A percentile compares a stretch with the other conserved stretches of the same genome.
Conservation (phyloP, 92 coral and sea anemone genomes). For the Phenganax marumi region DNA sequence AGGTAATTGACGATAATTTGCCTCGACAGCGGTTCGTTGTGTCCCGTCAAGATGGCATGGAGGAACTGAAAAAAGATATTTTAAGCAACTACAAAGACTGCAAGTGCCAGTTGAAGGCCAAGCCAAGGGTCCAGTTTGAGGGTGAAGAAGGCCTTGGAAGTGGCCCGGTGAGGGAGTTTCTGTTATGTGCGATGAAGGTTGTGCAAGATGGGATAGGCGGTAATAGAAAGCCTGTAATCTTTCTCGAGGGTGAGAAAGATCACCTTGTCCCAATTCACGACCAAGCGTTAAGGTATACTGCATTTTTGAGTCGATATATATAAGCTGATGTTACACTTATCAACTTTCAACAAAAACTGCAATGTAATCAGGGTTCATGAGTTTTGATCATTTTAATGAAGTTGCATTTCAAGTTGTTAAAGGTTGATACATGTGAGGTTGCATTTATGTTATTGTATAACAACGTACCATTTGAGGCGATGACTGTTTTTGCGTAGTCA, state of each 20-base stretch:
- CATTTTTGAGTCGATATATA: no score
- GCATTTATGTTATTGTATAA: no score
- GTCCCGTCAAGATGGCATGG: not conserved
- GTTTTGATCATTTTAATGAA: no score
- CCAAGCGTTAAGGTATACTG: constrained; percentile 1
- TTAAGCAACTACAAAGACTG: not conserved
- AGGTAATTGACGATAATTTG: not conserved
- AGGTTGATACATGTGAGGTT: no score
- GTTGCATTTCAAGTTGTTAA: no score
- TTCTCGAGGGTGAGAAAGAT: constrained; percentile 47
- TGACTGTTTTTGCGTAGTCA: no score
- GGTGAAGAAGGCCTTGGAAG: constrained; percentile 51
- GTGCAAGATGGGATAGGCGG: constrained; percentile 48
- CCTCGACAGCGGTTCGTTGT: not conserved
- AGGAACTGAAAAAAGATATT: constrained; percentile 8
- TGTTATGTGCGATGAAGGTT: constrained; percentile 44
- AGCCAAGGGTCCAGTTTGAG: constrained; percentile 47
- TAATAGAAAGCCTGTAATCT: constrained; percentile 38
- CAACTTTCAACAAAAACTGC: no score
- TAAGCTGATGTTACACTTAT: no score
- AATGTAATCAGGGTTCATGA: no score
- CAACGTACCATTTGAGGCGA: no score
- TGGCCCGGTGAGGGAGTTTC: constrained; percentile 56
- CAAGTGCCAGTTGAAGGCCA: constrained; percentile 12
- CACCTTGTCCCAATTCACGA: constrained; percentile 47